Base-by-base conservation (phyloP, 2,797 vertebrate species). In the Rhinogobio ventralis region DNA sequence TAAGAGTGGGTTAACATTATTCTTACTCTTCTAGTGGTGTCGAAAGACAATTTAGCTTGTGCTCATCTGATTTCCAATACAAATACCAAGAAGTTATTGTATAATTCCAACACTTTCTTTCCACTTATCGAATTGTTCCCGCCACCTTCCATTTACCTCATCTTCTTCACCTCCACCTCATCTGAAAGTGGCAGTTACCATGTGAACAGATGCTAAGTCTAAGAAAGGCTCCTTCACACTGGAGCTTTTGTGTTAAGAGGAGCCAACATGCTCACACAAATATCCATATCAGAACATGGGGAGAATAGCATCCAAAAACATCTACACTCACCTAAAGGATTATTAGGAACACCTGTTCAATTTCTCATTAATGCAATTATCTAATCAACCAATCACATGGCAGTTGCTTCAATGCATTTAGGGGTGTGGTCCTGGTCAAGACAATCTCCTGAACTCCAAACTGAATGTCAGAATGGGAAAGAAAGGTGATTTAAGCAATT, bases 131-230 rank as follows among this genome's bases (percentile, higher is more conserved):
- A 55, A 36, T 46, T 30, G 42, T 79, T 73, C 68, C 68, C 14
- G 77, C 57, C 57, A 66, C 57, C 64, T 75, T 85, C 74, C 82
- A 57, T 69, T 84, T 79, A 20, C 20, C 68, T 83, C 79, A 74
- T 81, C 73, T 67, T 67, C 64, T 11, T 64, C 75, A 87, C 68
- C n/a, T 81, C 67, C 66, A 71, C 71, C 71, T 84, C 74, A 30
- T 57, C 69, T 5, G 14, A 82, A 87, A 89, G 91, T 84, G 79
- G 88, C 81, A 89, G 94, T 95, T 95, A 92, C 93, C 91, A 95
- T 95, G 93, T 91, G 91, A 95, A 95, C 93, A 88, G 91, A 84
- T 91, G 90, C 89, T 90, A 74, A 81, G 81, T 66, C 81, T 81
- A 83, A 93, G 87, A 88, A 88, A 79, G 86, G 88, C 86, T 90